A percentile compares a stretch with the other conserved stretches of the same genome.
These are phyloP conservation scores for Philaethria dido DNA, from an alignment of 2,888 invertebrate genomes.

Conservation along the genomic window DNA sequence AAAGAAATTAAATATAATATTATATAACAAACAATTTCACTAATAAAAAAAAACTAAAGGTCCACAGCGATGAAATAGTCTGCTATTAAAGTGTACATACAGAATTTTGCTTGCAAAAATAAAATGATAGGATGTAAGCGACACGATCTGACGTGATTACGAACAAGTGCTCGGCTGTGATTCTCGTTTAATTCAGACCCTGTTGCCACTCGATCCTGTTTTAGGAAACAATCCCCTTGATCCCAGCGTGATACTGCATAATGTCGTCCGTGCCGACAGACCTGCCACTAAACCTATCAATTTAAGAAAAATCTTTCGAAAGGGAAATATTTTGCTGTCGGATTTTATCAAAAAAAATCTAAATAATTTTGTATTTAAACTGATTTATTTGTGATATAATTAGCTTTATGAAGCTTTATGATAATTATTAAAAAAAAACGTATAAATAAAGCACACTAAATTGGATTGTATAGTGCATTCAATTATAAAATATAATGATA, in stretches of 20 bases:
- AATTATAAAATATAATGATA: constrained; percentile 23
- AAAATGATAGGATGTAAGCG: constrained; percentile 34
- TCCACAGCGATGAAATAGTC: neutral
- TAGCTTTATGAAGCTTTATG: neutral
- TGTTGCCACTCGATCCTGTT: constrained; percentile 73
- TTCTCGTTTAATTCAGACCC: constrained; percentile 67
- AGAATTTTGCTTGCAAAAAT: constrained; percentile 19
- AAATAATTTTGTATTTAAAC: neutral
- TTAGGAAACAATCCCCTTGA: constrained; percentile 79
- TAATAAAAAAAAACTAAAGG: neutral
- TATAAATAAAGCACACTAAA: neutral
- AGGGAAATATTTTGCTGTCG: constrained; percentile 36
- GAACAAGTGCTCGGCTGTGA: constrained; percentile 47
- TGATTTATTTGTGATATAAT: neutral
- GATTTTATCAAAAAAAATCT: neutral
- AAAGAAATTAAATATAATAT: neutral
- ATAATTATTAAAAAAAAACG: neutral
- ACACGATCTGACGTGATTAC: constrained; percentile 44
- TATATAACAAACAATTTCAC: neutral
- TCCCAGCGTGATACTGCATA: constrained; percentile 81
- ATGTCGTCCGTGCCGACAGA: constrained; percentile 64
- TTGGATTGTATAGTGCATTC: constrained; percentile 12
- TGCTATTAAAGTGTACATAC: too few relatives aligned
- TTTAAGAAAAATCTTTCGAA: constrained; percentile 61
- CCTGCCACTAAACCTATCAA: constrained; percentile 62